These are phyloP conservation scores for Latheticus oryzae DNA, from an alignment of 2,888 invertebrate genomes.

Conservation along the genomic window DNA sequence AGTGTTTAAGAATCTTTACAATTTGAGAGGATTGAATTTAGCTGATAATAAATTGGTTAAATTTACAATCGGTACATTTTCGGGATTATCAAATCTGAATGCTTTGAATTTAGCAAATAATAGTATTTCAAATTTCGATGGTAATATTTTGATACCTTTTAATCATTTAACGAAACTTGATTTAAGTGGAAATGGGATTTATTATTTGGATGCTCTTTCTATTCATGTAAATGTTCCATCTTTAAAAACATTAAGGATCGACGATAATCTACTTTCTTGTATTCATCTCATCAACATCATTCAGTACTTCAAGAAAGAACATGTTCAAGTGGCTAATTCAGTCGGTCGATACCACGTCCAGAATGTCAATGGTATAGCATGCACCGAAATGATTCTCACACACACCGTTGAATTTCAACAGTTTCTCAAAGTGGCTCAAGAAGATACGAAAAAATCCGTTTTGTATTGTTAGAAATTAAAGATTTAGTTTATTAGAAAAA, in stretches of 20 bases:
- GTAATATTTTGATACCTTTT: conserved; percentile 54
- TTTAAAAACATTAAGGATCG: conserved; percentile 55
- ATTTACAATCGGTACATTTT: conserved; percentile 57
- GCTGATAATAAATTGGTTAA: conserved; percentile 56
- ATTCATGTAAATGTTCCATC: conserved; percentile 55
- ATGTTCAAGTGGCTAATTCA: conserved; percentile 51
- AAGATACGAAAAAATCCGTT: conserved; percentile 45
- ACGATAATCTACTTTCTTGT: conserved; percentile 60
- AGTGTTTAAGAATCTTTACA: conserved; percentile 52
- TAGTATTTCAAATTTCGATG: conserved; percentile 53
- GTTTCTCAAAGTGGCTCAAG: conserved; percentile 51
- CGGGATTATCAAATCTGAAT: conserved; percentile 55
- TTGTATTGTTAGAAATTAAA: conserved; percentile 40
- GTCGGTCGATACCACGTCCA: conserved; percentile 55
- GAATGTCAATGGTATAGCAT: conserved; percentile 61
- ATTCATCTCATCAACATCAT: conserved; percentile 53
- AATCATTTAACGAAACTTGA: conserved; percentile 55
- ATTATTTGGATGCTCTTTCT: conserved; percentile 56
- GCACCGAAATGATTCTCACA: conserved; percentile 51
- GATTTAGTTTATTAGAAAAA: not conserved
- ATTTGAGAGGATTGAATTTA: conserved; percentile 55
- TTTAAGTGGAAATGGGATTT: conserved; percentile 58
- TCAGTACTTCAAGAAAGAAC: conserved; percentile 54
- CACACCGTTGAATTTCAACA: conserved; percentile 49
- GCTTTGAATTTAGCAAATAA: conserved; percentile 57